Conservation (phyloP, 2,888 invertebrate species). For the Erebia palarica region DNA sequence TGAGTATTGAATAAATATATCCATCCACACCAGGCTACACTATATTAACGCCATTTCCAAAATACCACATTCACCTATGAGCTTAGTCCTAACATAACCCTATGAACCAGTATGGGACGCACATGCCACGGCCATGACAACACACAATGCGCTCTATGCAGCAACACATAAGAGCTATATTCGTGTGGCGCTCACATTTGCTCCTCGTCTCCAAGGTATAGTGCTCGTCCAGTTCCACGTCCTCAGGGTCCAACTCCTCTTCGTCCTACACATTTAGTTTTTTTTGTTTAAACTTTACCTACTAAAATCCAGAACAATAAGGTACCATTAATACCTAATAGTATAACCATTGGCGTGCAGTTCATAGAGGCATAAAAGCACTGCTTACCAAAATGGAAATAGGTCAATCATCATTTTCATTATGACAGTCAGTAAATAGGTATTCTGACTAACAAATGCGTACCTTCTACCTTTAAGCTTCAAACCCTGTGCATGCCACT, state of each 20-base stretch:
- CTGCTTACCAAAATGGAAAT: no score
- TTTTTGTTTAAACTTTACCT: no score
- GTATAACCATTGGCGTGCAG: no score
- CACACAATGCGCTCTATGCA: background rate
- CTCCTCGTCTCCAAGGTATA: constrained; percentile 94
- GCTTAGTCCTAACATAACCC: background rate
- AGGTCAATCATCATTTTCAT: no score
- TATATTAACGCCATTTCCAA: constrained; percentile 8
- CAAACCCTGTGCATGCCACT: no score
- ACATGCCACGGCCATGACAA: background rate
- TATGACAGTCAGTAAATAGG: no score
- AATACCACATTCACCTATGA: background rate
- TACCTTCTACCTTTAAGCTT: no score
- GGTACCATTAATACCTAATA: no score
- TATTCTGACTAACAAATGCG: no score
- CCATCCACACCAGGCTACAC: background rate
- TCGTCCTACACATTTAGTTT: constrained; percentile 83
- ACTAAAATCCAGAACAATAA: no score
- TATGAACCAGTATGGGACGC: background rate
- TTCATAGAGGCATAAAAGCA: no score
- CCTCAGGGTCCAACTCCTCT: constrained; percentile 94
- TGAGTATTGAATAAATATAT: no score
- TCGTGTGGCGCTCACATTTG: constrained; percentile 87
- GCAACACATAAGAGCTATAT: background rate
- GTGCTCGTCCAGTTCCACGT: constrained; percentile 93